Percentiles rank a stretch among this genome's conserved stretches.
phyloP scores from a whole-genome alignment of 2,113 vertebrate species.

The Dasyornis broadbenti region DNA sequence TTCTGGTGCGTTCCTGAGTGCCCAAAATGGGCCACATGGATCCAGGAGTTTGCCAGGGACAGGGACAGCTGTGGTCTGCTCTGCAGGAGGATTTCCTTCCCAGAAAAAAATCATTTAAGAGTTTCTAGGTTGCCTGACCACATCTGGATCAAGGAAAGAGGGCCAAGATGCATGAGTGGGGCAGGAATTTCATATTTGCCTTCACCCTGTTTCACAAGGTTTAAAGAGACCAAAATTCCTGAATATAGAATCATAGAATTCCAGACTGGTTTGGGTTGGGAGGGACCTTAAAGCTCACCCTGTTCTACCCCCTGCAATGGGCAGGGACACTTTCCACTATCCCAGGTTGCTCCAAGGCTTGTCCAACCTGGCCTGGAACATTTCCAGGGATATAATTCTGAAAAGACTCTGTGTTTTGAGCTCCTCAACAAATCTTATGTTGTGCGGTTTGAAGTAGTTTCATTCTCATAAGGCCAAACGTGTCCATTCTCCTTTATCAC shows the following conservation, averaged over 20 bases:
- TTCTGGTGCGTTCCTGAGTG: background rate
- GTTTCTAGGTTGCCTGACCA: background rate
- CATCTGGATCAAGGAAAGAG: too few relatives aligned
- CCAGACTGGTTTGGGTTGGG: background rate
- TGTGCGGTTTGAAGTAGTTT: background rate
- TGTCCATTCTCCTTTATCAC: background rate
- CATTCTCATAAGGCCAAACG: background rate
- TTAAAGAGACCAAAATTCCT: background rate
- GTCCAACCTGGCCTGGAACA: background rate
- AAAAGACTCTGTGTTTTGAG: background rate
- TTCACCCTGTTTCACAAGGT: background rate
- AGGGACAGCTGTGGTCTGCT: background rate
- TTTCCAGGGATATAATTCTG: background rate
- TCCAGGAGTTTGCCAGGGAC: background rate
- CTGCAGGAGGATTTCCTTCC: background rate
- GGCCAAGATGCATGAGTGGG: rapidly evolving
- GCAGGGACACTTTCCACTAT: background rate
- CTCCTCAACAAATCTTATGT: background rate
- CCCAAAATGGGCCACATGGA: background rate
- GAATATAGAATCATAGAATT: rapidly evolving
- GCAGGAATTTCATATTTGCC: background rate
- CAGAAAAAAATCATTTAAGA: background rate
- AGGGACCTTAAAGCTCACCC: background rate
- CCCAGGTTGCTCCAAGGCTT: background rate
- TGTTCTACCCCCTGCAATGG: background rate